phyloP scores from a whole-genome alignment of 2,113 vertebrate species.

The Sebastes schlegelii region DNA sequence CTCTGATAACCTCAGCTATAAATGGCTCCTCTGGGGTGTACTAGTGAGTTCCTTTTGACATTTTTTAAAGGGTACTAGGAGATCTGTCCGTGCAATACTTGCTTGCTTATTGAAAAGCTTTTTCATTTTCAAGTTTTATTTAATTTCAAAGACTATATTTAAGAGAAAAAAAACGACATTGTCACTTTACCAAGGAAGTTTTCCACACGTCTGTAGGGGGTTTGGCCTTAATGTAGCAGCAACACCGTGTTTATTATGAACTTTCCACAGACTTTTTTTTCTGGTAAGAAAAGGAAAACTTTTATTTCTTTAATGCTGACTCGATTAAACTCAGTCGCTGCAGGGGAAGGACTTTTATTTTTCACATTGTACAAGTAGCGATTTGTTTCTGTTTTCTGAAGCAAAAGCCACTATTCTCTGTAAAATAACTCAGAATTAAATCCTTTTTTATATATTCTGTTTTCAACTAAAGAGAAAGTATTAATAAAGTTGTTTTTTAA shows the following conservation, averaged over 20 bases:
- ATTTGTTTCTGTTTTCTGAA: conserved; percentile 97
- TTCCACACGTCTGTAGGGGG: conserved; percentile 86
- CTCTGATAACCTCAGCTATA: conserved; percentile 50
- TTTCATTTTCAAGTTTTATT: conserved; percentile 68
- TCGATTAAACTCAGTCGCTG: conserved; percentile 87
- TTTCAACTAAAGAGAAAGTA: conserved; percentile 80
- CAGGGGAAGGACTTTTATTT: conserved; percentile 90
- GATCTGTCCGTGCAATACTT: conserved; percentile 93
- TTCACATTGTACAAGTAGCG: conserved; percentile 88
- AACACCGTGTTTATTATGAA: conserved; percentile 88
- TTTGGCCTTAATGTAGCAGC: conserved; percentile 98
- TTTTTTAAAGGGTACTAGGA: conserved; percentile 84
- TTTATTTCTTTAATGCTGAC: conserved; percentile 90
- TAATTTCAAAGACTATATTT: conserved; percentile 71
- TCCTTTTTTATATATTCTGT: conserved; percentile 87
- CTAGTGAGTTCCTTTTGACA: conserved; percentile 79
- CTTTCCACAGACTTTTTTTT: conserved; percentile 91
- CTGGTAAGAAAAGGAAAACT: conserved; percentile 68
- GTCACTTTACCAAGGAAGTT: conserved; percentile 96
- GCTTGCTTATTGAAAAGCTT: conserved; percentile 87
- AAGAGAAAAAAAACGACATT: conserved; percentile 77
- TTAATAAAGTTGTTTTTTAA: conserved; percentile 83
- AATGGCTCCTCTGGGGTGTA: conserved; percentile 48
- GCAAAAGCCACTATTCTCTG: conserved; percentile 90
- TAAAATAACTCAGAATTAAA: conserved; percentile 83